A percentile compares a stretch with the other conserved stretches of the same genome.
These are phyloP conservation scores for Aphis craccivora DNA, from an alignment of 1,140 invertebrate genomes.

Conservation along the genomic window DNA sequence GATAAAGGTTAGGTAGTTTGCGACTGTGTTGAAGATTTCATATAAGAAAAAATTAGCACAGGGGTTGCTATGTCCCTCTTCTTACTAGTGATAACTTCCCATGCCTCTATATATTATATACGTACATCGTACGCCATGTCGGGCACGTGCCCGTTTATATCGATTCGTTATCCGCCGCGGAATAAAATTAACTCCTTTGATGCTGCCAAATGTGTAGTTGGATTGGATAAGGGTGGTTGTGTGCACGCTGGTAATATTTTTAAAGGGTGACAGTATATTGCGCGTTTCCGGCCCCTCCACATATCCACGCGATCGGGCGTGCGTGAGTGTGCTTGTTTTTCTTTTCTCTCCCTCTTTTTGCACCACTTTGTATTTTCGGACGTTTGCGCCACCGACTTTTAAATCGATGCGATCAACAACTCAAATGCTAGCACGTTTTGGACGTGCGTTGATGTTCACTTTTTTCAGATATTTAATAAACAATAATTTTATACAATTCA, in stretches of 20 bases:
- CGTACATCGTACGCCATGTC: neutral
- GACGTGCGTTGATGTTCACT: neutral
- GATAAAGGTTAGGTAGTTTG: neutral
- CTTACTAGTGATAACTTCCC: neutral
- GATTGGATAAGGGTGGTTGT: neutral
- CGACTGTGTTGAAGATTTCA: neutral
- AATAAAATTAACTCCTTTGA: constrained; percentile 30
- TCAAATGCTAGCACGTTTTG: neutral
- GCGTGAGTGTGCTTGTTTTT: neutral
- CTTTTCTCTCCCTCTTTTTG: neutral
- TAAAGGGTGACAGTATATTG: constrained; percentile 52
- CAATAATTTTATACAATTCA: too few relatives aligned
- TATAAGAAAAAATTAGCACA: neutral
- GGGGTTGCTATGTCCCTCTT: neutral
- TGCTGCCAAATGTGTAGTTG: constrained; percentile 14
- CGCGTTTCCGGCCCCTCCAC: constrained; percentile 28
- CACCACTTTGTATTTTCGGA: neutral
- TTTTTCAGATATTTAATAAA: neutral
- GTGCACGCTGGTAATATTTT: neutral
- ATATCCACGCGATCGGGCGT: neutral
- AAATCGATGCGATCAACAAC: constrained; percentile 26
- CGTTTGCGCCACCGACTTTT: neutral
- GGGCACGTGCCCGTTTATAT: constrained; percentile 39
- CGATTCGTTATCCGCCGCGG: neutral
- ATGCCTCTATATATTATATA: neutral